Evolutionary conservation across 2,888 invertebrate species (phyloP).

Genomic region (Eristalis pertinax): DNA sequence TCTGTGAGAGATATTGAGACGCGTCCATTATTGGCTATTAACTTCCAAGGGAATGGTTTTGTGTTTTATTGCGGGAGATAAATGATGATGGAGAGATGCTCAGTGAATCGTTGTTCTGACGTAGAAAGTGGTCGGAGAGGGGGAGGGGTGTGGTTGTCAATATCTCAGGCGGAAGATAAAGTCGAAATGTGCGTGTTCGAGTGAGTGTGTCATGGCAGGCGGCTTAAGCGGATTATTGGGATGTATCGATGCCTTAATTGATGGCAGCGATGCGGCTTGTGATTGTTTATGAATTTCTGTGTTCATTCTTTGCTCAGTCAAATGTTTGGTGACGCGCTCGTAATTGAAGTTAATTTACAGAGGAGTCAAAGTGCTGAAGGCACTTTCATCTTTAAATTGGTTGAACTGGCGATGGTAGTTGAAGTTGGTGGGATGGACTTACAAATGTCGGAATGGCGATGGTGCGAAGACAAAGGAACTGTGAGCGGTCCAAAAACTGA

Average conservation of each 20-base stretch:
- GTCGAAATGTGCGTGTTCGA: background rate
- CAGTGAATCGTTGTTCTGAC: background rate
- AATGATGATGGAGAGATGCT: background rate
- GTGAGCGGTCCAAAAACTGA: too few relatives aligned
- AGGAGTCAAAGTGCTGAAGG: background rate
- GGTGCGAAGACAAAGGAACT: too few relatives aligned
- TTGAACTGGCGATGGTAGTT: background rate
- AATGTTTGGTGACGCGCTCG: background rate
- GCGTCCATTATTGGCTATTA: background rate
- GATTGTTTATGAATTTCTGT: background rate
- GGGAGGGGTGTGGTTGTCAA: background rate
- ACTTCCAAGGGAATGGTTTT: background rate
- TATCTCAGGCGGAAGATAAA: background rate
- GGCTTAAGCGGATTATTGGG: background rate
- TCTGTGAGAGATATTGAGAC: background rate
- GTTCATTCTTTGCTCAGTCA: background rate
- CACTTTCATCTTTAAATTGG: background rate
- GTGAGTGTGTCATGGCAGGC: background rate
- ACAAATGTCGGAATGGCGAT: background rate
- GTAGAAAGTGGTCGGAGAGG: background rate
- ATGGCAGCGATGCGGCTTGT: background rate
- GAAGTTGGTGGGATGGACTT: background rate
- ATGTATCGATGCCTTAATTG: background rate
- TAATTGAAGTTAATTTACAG: background rate
- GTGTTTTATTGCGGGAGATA: background rate